Conservation (phyloP, 2,888 invertebrate genomes). For the Limenitis arthemis region DNA sequence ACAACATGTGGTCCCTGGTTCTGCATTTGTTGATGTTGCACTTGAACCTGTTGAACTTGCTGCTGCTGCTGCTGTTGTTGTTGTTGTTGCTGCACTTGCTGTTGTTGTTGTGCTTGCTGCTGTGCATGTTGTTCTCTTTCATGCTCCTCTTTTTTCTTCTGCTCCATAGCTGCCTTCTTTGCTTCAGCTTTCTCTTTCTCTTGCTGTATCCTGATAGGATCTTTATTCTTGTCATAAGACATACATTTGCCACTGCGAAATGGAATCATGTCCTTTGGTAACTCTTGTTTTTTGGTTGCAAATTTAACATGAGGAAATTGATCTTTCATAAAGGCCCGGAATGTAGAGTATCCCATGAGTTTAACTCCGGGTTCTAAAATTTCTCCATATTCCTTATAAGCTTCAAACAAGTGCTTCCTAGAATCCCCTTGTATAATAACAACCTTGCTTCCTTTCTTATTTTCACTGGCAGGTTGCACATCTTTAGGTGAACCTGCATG, state of each 20-base stretch:
- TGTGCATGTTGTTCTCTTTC: constrained; percentile 57
- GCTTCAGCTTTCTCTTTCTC: constrained; percentile 66
- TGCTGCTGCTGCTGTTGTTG: constrained; percentile 50
- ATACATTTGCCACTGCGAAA: constrained; percentile 71
- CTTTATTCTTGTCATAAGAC: constrained; percentile 67
- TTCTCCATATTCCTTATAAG: constrained; percentile 81
- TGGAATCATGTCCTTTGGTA: constrained; percentile 63
- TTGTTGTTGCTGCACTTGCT: constrained; percentile 44
- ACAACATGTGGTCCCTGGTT: constrained; percentile 54
- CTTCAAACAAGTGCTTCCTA: constrained; percentile 81
- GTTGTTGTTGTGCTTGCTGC: constrained; percentile 49
- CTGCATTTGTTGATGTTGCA: constrained; percentile 60
- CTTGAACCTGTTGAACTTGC: constrained; percentile 56
- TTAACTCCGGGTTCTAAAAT: constrained; percentile 79
- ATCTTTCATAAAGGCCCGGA: constrained; percentile 85
- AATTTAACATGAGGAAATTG: constrained; percentile 86
- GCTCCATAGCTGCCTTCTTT: constrained; percentile 65
- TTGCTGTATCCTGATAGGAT: constrained; percentile 62
- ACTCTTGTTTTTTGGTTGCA: constrained; percentile 72
- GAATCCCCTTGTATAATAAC: constrained; percentile 68
- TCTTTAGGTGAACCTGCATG: constrained; percentile 73
- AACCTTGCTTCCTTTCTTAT: constrained; percentile 66
- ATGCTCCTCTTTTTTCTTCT: constrained; percentile 65
- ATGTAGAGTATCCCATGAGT: constrained; percentile 85
- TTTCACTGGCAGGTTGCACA: constrained; percentile 58